phyloP scores from a whole-genome alignment of 1,140 invertebrate genomes.

The Cyclargus thomasi region DNA sequence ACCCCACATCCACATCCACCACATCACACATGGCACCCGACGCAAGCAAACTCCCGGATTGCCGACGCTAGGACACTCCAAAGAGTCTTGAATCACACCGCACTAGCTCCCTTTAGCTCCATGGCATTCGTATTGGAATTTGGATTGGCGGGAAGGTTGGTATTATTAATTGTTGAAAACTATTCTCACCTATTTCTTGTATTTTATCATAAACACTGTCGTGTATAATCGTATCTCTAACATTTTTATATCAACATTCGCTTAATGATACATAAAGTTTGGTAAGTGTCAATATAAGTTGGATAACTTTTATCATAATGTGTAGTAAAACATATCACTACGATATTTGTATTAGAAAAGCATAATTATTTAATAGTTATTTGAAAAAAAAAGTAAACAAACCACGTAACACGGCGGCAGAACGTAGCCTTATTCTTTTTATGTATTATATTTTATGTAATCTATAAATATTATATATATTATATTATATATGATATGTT shows the following conservation, averaged over 20 bases:
- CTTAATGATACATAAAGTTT: too few species aligned
- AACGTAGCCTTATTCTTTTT: background rate
- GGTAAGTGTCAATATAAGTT: too few species aligned
- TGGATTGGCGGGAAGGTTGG: background rate
- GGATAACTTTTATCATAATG: too few species aligned
- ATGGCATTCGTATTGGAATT: background rate
- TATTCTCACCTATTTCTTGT: background rate
- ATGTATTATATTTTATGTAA: background rate
- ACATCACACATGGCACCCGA: slow-evolving; percentile 2
- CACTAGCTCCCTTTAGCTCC: background rate
- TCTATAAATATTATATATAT: background rate
- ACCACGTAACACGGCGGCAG: too few species aligned
- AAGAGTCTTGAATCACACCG: background rate
- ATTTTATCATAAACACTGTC: background rate
- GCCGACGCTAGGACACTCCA: background rate
- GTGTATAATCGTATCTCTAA: too few species aligned
- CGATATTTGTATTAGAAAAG: too few species aligned
- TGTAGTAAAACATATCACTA: too few species aligned
- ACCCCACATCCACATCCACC: too few species aligned
- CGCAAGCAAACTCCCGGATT: slow-evolving; percentile 2
- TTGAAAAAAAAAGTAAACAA: too few species aligned
- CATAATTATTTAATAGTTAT: too few species aligned
- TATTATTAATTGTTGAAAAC: background rate
- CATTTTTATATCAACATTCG: too few species aligned
- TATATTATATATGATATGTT: background rate